Conservation (phyloP, 2,113 vertebrate species). For the Okapia johnstoni region DNA sequence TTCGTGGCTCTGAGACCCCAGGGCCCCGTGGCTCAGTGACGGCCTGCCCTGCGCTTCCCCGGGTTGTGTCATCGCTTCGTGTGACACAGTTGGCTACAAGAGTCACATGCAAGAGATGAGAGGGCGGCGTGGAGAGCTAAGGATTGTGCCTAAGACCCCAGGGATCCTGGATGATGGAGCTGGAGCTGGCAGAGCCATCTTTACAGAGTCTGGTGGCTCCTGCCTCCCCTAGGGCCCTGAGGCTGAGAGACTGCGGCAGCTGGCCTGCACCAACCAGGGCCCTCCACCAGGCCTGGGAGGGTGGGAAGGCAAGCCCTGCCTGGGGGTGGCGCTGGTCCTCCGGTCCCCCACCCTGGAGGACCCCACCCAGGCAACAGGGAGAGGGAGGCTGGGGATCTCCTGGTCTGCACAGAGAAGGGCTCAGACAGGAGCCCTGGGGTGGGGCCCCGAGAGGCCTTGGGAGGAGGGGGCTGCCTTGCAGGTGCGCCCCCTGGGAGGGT, state of each 20-base stretch:
- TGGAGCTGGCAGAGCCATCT: not conserved
- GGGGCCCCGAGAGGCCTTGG: not conserved
- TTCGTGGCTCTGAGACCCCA: not conserved
- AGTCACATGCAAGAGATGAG: not conserved
- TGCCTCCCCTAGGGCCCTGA: not conserved
- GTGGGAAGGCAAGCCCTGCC: not conserved
- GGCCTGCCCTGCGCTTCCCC: not conserved
- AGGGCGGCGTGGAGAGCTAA: not conserved
- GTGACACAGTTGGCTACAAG: not conserved
- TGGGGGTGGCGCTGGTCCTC: not conserved
- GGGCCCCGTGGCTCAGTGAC: not conserved
- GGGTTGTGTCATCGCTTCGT: not conserved
- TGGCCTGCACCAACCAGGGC: fast-evolving
- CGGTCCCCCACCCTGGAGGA: not conserved
- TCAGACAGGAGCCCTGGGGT: not conserved
- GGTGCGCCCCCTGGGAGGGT: not conserved
- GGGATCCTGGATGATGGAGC: not conserved
- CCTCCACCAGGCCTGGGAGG: not conserved
- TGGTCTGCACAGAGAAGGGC: not conserved
- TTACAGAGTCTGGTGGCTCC: not conserved
- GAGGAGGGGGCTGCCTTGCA: not conserved
- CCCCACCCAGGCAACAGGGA: not conserved
- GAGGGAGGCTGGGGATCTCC: not conserved
- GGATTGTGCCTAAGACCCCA: not conserved
- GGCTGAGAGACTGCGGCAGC: not conserved